phyloP scores from a whole-genome alignment of 2,113 vertebrate genomes.

The Poeciliopsis prolifica region DNA sequence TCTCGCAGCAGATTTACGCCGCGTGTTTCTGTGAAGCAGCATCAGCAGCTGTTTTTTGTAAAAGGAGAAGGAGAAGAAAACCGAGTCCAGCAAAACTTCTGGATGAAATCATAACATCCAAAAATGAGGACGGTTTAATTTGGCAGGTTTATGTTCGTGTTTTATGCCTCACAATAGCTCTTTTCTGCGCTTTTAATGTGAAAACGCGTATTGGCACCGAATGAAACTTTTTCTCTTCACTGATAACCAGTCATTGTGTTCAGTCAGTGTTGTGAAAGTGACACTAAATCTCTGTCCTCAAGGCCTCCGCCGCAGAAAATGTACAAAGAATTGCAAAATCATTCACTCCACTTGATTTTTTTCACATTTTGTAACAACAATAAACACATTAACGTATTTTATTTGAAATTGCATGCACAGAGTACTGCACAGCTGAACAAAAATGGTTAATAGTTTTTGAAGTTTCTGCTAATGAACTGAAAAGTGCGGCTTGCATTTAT shows the following conservation, averaged over 20 bases:
- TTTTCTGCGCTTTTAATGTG: conserved; percentile 13
- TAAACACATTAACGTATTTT: background rate
- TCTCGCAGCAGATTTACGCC: conserved; percentile 36
- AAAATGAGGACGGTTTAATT: conserved; percentile 49
- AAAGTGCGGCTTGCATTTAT: background rate
- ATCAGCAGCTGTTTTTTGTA: background rate
- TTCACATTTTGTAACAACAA: background rate
- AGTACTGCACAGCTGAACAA: background rate
- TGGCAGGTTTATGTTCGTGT: conserved; percentile 47
- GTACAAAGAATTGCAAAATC: background rate
- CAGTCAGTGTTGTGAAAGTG: background rate
- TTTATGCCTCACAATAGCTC: background rate
- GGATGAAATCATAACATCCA: conserved; percentile 36
- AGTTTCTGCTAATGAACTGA: background rate
- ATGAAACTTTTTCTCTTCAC: conserved; percentile 2
- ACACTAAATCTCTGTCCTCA: conserved; percentile 1
- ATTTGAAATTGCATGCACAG: background rate
- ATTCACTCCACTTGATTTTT: background rate
- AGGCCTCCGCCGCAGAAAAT: conserved; percentile 13
- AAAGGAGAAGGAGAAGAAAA: conserved; percentile 1
- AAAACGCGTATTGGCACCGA: conserved; percentile 32
- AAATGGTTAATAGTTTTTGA: background rate
- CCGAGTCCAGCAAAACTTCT: conserved; percentile 17
- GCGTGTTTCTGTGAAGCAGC: conserved; percentile 11
- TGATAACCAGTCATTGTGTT: conserved; percentile 22